Conservation (phyloP, 2,113 vertebrate species). For the Chrysemys picta region DNA sequence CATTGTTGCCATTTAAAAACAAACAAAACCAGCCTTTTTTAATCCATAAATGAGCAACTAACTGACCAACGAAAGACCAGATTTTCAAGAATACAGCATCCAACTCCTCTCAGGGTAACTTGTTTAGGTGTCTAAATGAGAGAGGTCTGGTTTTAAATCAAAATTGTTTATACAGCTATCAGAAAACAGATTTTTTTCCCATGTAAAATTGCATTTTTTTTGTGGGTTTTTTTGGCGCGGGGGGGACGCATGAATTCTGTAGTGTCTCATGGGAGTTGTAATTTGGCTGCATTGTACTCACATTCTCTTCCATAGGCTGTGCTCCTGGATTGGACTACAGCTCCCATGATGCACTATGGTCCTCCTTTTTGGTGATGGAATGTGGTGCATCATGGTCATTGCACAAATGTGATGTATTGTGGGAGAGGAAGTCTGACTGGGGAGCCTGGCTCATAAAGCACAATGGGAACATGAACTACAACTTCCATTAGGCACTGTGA, state of each 20-base stretch:
- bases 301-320: background rate
- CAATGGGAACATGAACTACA: background rate
- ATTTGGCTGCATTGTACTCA: background rate
- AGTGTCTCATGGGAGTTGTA: background rate
- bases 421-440: background rate
- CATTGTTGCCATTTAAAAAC: background rate
- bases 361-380: background rate
- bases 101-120: background rate
- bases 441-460: background rate
- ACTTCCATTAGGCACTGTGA: background rate
- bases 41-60: background rate
- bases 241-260: rapidly evolving
- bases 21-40: background rate
- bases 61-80: background rate
- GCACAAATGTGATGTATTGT: background rate
- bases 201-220: background rate
- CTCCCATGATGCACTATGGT: background rate
- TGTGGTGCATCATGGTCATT: rapidly evolving
- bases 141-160: background rate
- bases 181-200: background rate
- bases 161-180: background rate
- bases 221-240: background rate
- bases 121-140: rapidly evolving
- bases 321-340: background rate
- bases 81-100: background rate